phyloP scores from a whole-genome alignment of 2,113 vertebrate genomes.

The Archocentrus centrarchus region DNA sequence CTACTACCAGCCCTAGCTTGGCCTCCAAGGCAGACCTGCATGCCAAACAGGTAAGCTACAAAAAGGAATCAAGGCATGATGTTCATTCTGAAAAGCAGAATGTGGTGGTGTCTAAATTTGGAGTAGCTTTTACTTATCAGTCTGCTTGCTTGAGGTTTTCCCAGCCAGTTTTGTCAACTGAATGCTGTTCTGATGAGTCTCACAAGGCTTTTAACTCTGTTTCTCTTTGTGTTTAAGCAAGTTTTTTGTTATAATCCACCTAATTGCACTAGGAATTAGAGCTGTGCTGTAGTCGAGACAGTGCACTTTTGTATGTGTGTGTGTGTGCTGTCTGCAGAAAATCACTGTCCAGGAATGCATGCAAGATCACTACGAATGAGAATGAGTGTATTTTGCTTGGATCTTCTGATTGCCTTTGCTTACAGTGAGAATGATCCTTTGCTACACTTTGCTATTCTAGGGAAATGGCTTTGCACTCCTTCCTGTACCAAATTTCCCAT shows the following conservation, averaged over 20 bases:
- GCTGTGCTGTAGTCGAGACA: not conserved
- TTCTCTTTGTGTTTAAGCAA: not conserved
- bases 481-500: not conserved
- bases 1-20: constrained; percentile 67
- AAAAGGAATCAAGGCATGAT: not conserved
- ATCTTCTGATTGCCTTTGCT: constrained; percentile 28
- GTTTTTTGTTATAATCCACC: constrained; percentile 3
- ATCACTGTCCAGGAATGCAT: constrained; percentile 29
- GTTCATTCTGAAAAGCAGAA: not conserved
- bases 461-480: constrained; percentile 37
- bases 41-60: constrained; percentile 74
- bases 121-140: not conserved
- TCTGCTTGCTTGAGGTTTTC: not conserved
- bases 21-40: constrained; percentile 63
- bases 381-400: constrained; percentile 60
- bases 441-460: constrained; percentile 35
- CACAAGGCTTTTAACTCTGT: not conserved
- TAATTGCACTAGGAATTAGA: constrained; percentile 27
- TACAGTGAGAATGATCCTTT: constrained; percentile 17
- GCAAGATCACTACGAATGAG: constrained; percentile 10
- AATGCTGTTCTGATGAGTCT: constrained; percentile 14
- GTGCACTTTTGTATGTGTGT: not conserved
- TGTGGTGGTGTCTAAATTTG: not conserved
- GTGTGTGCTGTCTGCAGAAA: constrained; percentile 23
- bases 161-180: constrained; percentile 15